Percentiles rank a stretch among this genome's conserved stretches.
phyloP scores from a whole-genome alignment of 1,140 invertebrate species.

The Apolygus lucorum region DNA sequence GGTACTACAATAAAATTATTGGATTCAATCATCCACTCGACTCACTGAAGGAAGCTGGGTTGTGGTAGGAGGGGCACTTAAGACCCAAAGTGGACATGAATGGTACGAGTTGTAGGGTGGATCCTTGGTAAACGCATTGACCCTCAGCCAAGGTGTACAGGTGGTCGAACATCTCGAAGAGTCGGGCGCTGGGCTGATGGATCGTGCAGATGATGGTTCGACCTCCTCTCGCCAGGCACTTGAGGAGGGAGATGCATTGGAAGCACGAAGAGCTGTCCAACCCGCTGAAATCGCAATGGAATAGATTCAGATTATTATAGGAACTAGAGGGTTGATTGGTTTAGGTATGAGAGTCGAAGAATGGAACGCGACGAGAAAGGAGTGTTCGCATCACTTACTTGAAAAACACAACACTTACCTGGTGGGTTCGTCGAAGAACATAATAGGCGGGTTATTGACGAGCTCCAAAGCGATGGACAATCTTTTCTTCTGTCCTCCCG shows the following conservation, averaged over 20 bases:
- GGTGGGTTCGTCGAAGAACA: conserved; percentile 98
- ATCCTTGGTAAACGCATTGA: conserved; percentile 80
- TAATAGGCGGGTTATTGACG: conserved; percentile 90
- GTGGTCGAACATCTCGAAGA: conserved; percentile 94
- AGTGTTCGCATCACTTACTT: too few relatives aligned
- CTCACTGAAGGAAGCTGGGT: conserved; percentile 89
- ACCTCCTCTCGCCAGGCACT: conserved; percentile 74
- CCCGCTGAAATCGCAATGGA: conserved; percentile 65
- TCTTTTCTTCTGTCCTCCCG: conserved; percentile 92
- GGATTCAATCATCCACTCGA: too few relatives aligned
- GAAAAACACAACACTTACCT: too few relatives aligned
- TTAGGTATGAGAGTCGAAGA: too few relatives aligned
- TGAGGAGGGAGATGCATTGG: conserved; percentile 72
- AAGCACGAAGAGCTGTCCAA: conserved; percentile 84
- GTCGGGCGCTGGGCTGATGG: conserved; percentile 88
- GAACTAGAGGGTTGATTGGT: too few relatives aligned
- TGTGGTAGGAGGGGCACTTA: conserved; percentile 85
- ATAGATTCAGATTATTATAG: too few relatives aligned
- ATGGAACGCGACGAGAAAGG: too few relatives aligned
- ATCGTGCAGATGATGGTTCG: conserved; percentile 91
- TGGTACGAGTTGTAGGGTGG: conserved; percentile 62
- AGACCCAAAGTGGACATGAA: conserved; percentile 69
- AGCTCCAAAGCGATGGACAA: conserved; percentile 92
- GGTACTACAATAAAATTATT: too few relatives aligned
- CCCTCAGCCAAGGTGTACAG: conserved; percentile 83